phyloP scores from a whole-genome alignment of 2,797 vertebrate genomes.

The Microcaecilia unicolor region DNA sequence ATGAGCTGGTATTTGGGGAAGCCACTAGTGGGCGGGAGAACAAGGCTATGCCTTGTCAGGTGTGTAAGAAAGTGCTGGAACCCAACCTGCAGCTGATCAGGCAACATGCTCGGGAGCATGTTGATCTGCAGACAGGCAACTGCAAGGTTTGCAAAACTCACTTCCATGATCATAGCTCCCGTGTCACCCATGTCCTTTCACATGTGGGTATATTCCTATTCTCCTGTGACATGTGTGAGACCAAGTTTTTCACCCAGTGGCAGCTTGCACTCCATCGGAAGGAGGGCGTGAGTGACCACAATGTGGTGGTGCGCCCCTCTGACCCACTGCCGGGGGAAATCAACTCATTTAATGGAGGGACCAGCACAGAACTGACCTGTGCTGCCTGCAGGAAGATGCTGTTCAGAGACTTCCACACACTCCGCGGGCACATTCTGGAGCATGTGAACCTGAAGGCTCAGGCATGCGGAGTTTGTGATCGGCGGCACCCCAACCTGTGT shows the following conservation, averaged over 20 bases:
- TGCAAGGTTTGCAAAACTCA: slow-evolving; percentile 81
- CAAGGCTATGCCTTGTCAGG: slow-evolving; percentile 71
- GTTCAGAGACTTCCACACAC: slow-evolving; percentile 77
- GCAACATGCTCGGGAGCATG: slow-evolving; percentile 75
- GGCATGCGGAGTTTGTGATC: slow-evolving; percentile 74
- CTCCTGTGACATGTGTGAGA: slow-evolving; percentile 86
- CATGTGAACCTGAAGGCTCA: slow-evolving; percentile 77
- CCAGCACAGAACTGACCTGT: slow-evolving; percentile 63
- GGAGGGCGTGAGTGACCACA: slow-evolving; percentile 48
- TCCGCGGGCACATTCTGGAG: slow-evolving; percentile 76
- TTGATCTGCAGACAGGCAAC: slow-evolving; percentile 71
- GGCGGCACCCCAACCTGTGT: slow-evolving; percentile 74
- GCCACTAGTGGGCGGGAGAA: slow-evolving; percentile 16
- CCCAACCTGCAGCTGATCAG: slow-evolving; percentile 73
- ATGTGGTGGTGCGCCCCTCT: slow-evolving; percentile 58
- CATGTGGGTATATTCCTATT: slow-evolving; percentile 88
- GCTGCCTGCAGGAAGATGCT: slow-evolving; percentile 68
- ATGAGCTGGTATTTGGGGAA: slow-evolving; percentile 47
- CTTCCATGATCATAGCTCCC: slow-evolving; percentile 67
- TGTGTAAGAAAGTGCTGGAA: slow-evolving; percentile 69
- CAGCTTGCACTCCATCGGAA: slow-evolving; percentile 80
- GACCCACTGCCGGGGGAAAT: slow-evolving; percentile 57
- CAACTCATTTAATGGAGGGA: slow-evolving; percentile 32
- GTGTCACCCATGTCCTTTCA: slow-evolving; percentile 70
- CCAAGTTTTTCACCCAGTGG: slow-evolving; percentile 82